phyloP scores from a whole-genome alignment of 2,888 invertebrate genomes.

The Hemicrepidius hirtus region DNA sequence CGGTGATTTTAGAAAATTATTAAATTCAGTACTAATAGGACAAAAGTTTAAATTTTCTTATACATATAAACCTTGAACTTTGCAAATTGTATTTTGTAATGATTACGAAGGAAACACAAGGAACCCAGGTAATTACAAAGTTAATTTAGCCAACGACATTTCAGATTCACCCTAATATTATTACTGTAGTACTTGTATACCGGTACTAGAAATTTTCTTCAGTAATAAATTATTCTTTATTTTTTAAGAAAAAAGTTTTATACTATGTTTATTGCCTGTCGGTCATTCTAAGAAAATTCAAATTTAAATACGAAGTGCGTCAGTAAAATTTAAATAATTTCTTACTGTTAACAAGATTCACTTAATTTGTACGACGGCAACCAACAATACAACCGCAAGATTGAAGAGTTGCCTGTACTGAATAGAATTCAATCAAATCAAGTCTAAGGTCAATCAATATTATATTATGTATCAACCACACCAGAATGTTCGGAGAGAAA shows the following conservation, averaged over 20 bases:
- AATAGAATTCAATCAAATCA: conserved; percentile 35
- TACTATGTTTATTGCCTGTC: no score
- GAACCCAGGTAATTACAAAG: conserved; percentile 7
- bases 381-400: neutral
- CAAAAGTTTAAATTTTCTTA: neutral
- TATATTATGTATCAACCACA: conserved; percentile 12
- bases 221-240: no score
- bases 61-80: neutral
- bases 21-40: neutral
- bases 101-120: neutral
- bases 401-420: conserved; percentile 27
- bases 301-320: no score
- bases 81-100: neutral
- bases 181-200: neutral
- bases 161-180: neutral
- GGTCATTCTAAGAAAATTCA: no score
- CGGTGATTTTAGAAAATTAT: neutral
- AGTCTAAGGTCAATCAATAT: conserved; percentile 33
- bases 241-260: neutral
- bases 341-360: neutral
- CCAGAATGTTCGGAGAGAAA: neutral
- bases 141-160: conserved; percentile 12
- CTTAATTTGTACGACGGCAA: neutral
- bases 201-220: neutral
- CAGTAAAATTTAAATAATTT: no score